phyloP scores from a whole-genome alignment of 2,888 invertebrate species.

The Parapristionchus giblindavisi region DNA sequence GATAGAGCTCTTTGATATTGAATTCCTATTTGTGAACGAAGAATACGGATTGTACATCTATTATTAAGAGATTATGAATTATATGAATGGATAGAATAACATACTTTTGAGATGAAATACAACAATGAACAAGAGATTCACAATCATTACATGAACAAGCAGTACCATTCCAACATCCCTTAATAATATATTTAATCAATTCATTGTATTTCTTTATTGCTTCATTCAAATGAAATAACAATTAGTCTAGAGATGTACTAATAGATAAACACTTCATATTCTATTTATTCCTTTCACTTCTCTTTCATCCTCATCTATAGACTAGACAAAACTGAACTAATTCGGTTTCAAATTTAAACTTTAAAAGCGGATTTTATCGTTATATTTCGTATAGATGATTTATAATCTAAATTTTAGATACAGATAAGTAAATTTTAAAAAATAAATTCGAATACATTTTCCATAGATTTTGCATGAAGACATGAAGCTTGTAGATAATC shows the following conservation, averaged over 20 bases:
- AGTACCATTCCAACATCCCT: constrained; percentile 28
- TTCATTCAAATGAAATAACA: too few relatives aligned
- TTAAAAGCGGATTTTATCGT: too few relatives aligned
- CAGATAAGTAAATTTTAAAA: too few relatives aligned
- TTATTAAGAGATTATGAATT: background rate
- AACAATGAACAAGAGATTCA: constrained; percentile 17
- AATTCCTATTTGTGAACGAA: constrained; percentile 4
- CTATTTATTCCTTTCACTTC: too few relatives aligned
- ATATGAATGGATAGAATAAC: background rate
- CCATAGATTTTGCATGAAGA: background rate
- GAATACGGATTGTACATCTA: constrained; percentile 19
- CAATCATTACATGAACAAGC: constrained; percentile 27
- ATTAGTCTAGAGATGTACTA: too few relatives aligned
- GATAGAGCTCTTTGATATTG: constrained; percentile 15
- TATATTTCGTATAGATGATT: too few relatives aligned
- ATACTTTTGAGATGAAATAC: constrained; percentile 18
- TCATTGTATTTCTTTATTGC: background rate
- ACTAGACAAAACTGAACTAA: too few relatives aligned
- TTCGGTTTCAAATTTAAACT: too few relatives aligned
- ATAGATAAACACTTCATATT: too few relatives aligned
- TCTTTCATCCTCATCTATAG: too few relatives aligned
- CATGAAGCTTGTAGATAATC: constrained; percentile 23
- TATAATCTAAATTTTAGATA: too few relatives aligned
- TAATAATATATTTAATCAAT: background rate
- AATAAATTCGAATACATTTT: too few relatives aligned